Base-by-base conservation (phyloP, 2,113 vertebrate species). In the Edolisoma coerulescens region DNA sequence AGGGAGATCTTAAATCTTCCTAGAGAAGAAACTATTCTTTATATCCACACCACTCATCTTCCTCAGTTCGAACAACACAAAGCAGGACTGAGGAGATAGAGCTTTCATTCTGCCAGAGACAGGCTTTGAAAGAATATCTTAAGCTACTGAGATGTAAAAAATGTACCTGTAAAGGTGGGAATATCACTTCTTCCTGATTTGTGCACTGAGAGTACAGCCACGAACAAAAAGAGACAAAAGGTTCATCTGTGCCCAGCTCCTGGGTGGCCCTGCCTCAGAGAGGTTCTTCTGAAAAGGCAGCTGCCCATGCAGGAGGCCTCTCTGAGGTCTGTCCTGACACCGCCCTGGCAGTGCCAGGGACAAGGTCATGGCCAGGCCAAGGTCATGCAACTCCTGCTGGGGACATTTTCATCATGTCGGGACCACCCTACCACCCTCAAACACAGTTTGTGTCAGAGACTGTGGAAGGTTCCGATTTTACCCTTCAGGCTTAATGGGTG, bases 401-500 rank as follows among this genome's bases (percentile, higher is more conserved):
- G 77, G 53, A 74, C 68, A 18, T 68, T 84, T 87, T 56, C 57
- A 41, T 64, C 0, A 0, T 42, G 45, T 50, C 0, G 0, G 27
- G 64, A 41, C 69, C 39, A 54, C 22, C 9, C 33, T 35, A 9
- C 60, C n/a, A 37, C 50, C 49, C 39, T 63, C 67, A 87, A 85
- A 71, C 30, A 47, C 0, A 1, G 35, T 23, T 88, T 78, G 33
- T 69, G 61, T 68, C 69, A 76, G 35, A 79, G 41, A 57, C 49
- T 52, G 7, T 9, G 9, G 39, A 78, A 77, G 32, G 41, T 54
- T 85, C 78, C 28, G 47, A 78, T 95, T 91, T 95, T 61, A 71
- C 54, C 65, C 59, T 91, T 69, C 26, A 61, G 53, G 82, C 90
- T 89, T 67, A 71, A 89, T 94, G 64, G 60, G 30, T 74, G 83